phyloP scores from a whole-genome alignment of 35 echinoderm and acorn worm species.

The Stichopus chloronotus region DNA sequence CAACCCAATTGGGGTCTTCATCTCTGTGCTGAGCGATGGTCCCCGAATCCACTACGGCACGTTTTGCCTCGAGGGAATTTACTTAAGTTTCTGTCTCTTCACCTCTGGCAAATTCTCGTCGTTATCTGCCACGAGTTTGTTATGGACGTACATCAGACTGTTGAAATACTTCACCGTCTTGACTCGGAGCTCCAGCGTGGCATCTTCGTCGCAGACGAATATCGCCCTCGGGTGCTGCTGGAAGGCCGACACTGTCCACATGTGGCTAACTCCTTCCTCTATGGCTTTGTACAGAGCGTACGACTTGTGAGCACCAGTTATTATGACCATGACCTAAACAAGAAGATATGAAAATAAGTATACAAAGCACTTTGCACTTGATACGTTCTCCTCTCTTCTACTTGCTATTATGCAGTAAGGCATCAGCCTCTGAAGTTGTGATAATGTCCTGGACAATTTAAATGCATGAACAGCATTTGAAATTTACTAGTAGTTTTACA shows the following conservation, averaged over 20 bases:
- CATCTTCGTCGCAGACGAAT: conserved; percentile 89
- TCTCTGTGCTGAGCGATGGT: too few species aligned
- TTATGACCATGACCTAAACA: conserved; percentile 92
- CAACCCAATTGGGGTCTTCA: too few species aligned
- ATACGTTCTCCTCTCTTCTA: background rate
- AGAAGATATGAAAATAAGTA: background rate
- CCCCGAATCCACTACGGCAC: background rate
- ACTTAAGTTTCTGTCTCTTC: conserved; percentile 76
- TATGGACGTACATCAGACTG: conserved; percentile 92
- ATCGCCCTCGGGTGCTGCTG: conserved; percentile 89
- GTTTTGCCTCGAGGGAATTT: background rate
- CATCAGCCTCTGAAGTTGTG: too few species aligned
- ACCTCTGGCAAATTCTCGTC: conserved; percentile 43
- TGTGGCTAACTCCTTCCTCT: conserved; percentile 95
- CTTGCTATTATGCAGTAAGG: too few species aligned
- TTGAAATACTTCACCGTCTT: conserved; percentile 98
- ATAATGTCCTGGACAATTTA: too few species aligned
- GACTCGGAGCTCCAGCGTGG: conserved; percentile 87
- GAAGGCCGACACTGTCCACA: conserved; percentile 99
- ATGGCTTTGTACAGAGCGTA: conserved; percentile 98
- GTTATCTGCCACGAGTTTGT: conserved; percentile 79
- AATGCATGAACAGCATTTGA: too few species aligned
- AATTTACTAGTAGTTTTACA: too few species aligned
- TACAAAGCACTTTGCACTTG: background rate
- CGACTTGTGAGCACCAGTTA: conserved; percentile 94